Conservation (phyloP, 2,888 invertebrate genomes). For the Ochropleura plecta region DNA sequence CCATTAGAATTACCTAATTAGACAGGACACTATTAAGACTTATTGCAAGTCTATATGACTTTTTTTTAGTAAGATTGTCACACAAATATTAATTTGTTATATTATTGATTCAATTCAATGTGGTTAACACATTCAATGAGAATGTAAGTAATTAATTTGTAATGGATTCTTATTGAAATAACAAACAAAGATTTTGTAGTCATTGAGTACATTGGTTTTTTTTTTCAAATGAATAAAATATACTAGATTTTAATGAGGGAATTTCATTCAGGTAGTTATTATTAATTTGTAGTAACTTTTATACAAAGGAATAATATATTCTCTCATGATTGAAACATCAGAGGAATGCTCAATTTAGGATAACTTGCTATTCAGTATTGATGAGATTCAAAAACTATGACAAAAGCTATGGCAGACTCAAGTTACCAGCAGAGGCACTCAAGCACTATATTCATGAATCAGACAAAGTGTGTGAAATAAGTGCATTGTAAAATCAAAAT, state of each 20-base stretch:
- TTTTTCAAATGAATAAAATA: background rate
- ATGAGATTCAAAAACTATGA: background rate
- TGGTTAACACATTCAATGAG: background rate
- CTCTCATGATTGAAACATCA: too few species aligned
- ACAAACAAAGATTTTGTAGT: background rate
- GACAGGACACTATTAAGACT: background rate
- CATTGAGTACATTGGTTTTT: background rate
- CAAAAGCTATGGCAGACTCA: background rate
- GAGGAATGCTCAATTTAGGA: background rate
- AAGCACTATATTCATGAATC: constrained; percentile 9
- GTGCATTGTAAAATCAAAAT: constrained; percentile 20
- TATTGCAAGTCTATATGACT: too few species aligned
- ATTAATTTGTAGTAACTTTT: background rate
- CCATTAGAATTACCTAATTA: background rate
- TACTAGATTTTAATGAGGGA: background rate
- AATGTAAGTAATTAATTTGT: background rate
- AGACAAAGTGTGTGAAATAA: constrained; percentile 17
- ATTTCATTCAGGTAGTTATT: background rate
- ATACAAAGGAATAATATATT: background rate
- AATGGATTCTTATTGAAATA: constrained; percentile 2
- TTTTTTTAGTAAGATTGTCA: background rate
- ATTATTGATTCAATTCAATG: background rate
- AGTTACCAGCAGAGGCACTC: background rate
- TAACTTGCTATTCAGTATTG: background rate
- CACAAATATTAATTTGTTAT: background rate